Conservation (phyloP, 2,797 vertebrate genomes). For the Arnoldichthys spilopterus region DNA sequence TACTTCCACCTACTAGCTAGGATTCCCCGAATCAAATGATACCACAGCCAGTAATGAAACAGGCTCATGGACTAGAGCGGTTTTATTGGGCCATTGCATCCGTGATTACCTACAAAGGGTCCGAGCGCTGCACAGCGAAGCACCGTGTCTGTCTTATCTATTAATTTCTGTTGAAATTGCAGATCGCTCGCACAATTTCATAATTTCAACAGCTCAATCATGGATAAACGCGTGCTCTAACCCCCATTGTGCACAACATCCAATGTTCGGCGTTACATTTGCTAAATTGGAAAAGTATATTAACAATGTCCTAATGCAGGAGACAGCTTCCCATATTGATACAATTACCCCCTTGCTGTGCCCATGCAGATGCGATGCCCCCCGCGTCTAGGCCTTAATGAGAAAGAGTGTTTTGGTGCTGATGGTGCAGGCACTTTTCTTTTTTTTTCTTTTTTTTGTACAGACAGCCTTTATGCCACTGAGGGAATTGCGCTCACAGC, state of each 20-base stretch:
- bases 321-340: slow-evolving; percentile 80
- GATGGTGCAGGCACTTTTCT: slow-evolving; percentile 58
- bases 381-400: slow-evolving; percentile 68
- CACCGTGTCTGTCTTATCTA: slow-evolving; percentile 7
- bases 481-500: slow-evolving; percentile 49
- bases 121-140: background rate
- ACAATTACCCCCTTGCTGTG: slow-evolving; percentile 80
- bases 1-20: too few species aligned
- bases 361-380: slow-evolving; percentile 63
- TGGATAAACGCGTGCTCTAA: slow-evolving; percentile 38
- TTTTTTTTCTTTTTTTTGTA: slow-evolving; percentile 17
- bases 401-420: slow-evolving; percentile 63
- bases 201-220: slow-evolving; percentile 55
- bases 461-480: slow-evolving; percentile 41
- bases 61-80: background rate
- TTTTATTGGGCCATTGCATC: background rate
- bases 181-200: slow-evolving; percentile 42
- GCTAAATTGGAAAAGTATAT: slow-evolving; percentile 79
- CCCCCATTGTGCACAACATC: slow-evolving; percentile 49
- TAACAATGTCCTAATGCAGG: slow-evolving; percentile 73
- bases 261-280: slow-evolving; percentile 61
- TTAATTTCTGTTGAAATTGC: slow-evolving; percentile 38
- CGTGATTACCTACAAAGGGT: background rate
- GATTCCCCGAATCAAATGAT: too few species aligned
- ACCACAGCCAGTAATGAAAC: background rate